These are phyloP conservation scores for Apomyelois bistriatella DNA, from an alignment of 2,888 invertebrate genomes.

Conservation along the genomic window DNA sequence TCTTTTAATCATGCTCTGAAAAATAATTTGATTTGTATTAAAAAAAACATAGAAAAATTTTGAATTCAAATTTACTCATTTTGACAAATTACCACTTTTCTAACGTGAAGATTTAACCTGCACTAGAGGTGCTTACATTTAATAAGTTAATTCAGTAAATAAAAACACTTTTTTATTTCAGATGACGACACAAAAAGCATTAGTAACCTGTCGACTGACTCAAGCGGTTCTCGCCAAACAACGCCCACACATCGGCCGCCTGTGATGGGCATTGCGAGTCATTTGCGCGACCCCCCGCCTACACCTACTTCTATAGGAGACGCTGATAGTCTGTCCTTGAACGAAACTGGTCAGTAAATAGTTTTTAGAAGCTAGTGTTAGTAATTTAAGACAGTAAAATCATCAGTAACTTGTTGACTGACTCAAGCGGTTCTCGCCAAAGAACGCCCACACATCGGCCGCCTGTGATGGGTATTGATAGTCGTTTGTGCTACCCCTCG, in stretches of 20 bases:
- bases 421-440: conserved; percentile 76
- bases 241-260: conserved; percentile 87
- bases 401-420: conserved; percentile 56
- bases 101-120: too few species aligned
- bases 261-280: conserved; percentile 85
- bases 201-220: conserved; percentile 57
- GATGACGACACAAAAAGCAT: conserved; percentile 61
- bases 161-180: conserved; percentile 22
- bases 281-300: conserved; percentile 65
- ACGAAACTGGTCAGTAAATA: conserved; percentile 52
- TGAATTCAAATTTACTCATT: too few species aligned
- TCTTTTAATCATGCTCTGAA: too few species aligned
- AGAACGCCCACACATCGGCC: conserved; percentile 85
- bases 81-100: too few species aligned
- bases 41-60: too few species aligned
- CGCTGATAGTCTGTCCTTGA: conserved; percentile 63
- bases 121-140: too few species aligned
- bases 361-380: too few species aligned
- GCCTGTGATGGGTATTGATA: conserved; percentile 87
- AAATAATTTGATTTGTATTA: too few species aligned
- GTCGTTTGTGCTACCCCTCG: conserved; percentile 63
- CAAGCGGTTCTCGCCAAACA: conserved; percentile 78
- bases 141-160: too few species aligned
- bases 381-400: conserved; percentile 44
- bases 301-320: conserved; percentile 69